These are phyloP conservation scores for Drosophila ogumai DNA, from an alignment of 1,140 invertebrate genomes.

Conservation along the genomic window DNA sequence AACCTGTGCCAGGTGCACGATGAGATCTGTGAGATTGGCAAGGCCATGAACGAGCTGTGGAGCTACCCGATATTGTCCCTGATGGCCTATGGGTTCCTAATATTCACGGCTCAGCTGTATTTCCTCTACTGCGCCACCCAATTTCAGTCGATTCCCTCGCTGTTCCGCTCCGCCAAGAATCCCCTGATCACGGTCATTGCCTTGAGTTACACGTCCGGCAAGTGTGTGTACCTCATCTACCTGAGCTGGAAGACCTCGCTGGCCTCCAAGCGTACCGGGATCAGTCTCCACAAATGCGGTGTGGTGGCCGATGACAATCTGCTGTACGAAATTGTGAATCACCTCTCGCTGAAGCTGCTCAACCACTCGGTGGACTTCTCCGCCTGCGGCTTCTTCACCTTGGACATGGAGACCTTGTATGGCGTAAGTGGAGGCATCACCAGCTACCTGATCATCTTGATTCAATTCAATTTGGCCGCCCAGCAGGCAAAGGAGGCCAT, in stretches of 20 bases:
- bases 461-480: conserved; percentile 84
- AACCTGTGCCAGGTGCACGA: conserved; percentile 84
- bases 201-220: conserved; percentile 77
- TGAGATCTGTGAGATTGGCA: conserved; percentile 84
- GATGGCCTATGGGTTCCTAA: conserved; percentile 84
- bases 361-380: conserved; percentile 84
- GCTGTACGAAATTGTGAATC: conserved; percentile 83
- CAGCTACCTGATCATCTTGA: conserved; percentile 83
- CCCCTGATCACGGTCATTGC: conserved; percentile 72
- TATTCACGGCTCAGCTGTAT: conserved; percentile 83
- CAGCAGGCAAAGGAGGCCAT: conserved; percentile 82
- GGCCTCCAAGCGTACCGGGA: conserved; percentile 81
- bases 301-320: conserved; percentile 82
- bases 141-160: conserved; percentile 69
- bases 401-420: conserved; percentile 84
- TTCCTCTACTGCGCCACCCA: conserved; percentile 81
- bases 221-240: conserved; percentile 83
- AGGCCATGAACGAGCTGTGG: conserved; percentile 79
- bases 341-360: conserved; percentile 80
- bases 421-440: conserved; percentile 84
- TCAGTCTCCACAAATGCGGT: conserved; percentile 81
- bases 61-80: conserved; percentile 82
- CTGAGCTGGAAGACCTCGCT: conserved; percentile 83
- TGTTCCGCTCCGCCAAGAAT: conserved; percentile 81
- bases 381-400: conserved; percentile 82